Base-by-base conservation (phyloP, 2,113 vertebrate genomes). In the Telmatochromis sp. region DNA sequence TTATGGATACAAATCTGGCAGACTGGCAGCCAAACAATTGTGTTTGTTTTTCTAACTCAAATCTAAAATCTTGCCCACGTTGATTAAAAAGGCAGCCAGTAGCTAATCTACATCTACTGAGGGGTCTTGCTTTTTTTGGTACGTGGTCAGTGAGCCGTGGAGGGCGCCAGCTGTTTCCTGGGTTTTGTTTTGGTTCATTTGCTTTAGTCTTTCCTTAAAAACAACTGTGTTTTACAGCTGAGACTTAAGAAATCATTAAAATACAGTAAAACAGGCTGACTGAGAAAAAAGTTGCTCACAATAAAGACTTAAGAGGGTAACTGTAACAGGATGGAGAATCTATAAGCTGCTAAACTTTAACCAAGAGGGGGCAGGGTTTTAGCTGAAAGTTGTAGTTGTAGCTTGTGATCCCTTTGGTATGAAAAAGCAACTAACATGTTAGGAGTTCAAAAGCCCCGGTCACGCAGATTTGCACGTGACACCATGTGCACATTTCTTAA, bases 81-180 rank as follows among this genome's bases (percentile, higher is more conserved):
- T 75, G 71, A 31, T 75, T 50, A 75, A 47, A 78, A 78, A 78
- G 54, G 80, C 35, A 17, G 42, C 31, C 23, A 26, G 35, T 5
- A 58, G 33, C 68, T 17, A 7, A 60, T 60, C 33, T 80, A 40
- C 58, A 63, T 89, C 75, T 81, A 81, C 28, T 45, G 13, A n/a
- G 10, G 14, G 63, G 14, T 47, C 50, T 19, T 23, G 13, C 15
- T 9, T 37, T 60, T 60, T 35, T 47, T 33, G n/a, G 23, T 83
- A 40, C 21, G 5, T 35, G 40, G 75, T 47, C 50, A 17, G 82
- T 83, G 84, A 83, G 28, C 73, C 84, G 23, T 51, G 37, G 81
- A 57, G 58, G 60, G 63, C 33, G 78, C 85, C 82, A 87, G 85
- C 79, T 86, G 47, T 55, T 86, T 90, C 84, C 73, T 84, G 75